phyloP scores from a whole-genome alignment of 30 jellyfish, hydroid and myxozoan species.

The Nemopilema nomurai region DNA sequence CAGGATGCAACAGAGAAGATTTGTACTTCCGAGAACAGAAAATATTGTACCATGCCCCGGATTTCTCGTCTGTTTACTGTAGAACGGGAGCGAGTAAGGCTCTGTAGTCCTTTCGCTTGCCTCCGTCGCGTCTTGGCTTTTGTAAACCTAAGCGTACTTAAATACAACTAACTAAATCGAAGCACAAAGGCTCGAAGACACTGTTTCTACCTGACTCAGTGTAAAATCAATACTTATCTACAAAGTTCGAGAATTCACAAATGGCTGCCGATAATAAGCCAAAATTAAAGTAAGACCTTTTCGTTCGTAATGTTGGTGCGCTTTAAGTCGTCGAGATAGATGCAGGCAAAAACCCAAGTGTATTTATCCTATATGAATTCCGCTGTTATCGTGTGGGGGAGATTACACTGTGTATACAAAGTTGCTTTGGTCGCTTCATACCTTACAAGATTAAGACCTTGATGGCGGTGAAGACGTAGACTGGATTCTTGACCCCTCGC shows the following conservation, averaged over 20 bases:
- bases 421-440: neutral
- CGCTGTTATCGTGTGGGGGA: neutral
- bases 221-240: neutral
- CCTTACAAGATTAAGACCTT: slow-evolving; percentile 67
- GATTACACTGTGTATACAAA: slow-evolving; percentile 23
- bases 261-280: slow-evolving; percentile 11
- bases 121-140: too few species aligned
- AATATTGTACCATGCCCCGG: too few species aligned
- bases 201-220: neutral
- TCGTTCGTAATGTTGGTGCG: neutral
- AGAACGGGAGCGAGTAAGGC: too few species aligned
- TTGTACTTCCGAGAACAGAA: too few species aligned
- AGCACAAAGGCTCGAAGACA: too few species aligned
- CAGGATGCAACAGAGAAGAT: too few species aligned
- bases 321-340: slow-evolving; percentile 18
- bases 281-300: slow-evolving; percentile 1
- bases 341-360: slow-evolving; percentile 18
- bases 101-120: too few species aligned
- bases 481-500: slow-evolving; percentile 47
- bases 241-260: slow-evolving; percentile 20
- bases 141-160: too few species aligned
- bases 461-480: slow-evolving; percentile 53
- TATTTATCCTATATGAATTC: neutral
- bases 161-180: too few species aligned
- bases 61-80: too few species aligned